These are phyloP conservation scores for Grammomys dolichurus DNA, from an alignment of 2,113 vertebrate genomes.

Conservation along the genomic window DNA sequence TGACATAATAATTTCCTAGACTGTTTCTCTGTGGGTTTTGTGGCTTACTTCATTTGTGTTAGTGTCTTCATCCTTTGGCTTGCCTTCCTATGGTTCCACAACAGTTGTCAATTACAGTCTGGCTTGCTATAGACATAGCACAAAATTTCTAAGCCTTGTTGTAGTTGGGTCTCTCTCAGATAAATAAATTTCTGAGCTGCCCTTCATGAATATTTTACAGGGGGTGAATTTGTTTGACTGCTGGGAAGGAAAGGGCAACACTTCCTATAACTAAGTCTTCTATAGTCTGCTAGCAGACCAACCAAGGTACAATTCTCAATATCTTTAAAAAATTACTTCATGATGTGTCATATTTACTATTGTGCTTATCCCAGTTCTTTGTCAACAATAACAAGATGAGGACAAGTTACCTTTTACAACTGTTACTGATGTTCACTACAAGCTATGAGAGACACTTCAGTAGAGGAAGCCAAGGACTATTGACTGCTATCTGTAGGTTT, in stretches of 20 bases:
- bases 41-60: background rate
- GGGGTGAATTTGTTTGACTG: background rate
- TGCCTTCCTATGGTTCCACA: background rate
- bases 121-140: background rate
- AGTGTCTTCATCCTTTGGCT: background rate
- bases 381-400: background rate
- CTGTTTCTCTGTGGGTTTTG: background rate
- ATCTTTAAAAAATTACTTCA: background rate
- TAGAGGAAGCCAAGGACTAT: background rate
- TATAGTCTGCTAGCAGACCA: background rate
- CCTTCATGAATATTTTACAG: background rate
- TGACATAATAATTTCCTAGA: background rate
- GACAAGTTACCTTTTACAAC: background rate
- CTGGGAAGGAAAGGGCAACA: background rate
- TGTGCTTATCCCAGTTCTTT: conserved; percentile 12
- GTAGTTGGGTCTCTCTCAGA: background rate
- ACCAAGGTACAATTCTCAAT: background rate
- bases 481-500: background rate
- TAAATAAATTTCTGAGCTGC: background rate
- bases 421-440: background rate
- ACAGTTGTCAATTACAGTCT: background rate
- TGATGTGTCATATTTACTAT: background rate
- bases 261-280: background rate
- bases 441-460: background rate
- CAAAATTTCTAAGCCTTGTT: background rate